Evolutionary conservation across 1,140 invertebrate genomes (phyloP).

Genomic region (Papilio glaucus): DNA sequence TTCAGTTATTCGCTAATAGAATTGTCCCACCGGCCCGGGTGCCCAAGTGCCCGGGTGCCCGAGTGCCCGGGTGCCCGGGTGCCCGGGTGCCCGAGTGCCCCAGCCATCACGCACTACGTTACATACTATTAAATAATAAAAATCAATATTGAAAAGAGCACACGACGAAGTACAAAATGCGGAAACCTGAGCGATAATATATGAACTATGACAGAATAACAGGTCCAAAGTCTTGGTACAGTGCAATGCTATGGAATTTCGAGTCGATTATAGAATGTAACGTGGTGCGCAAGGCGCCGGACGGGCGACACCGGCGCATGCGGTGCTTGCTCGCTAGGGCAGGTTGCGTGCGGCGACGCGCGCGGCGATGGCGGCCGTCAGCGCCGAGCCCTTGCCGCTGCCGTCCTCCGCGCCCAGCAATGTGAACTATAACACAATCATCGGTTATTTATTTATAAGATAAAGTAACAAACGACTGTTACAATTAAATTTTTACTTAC

Average conservation of each 20-base stretch:
- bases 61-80: background rate
- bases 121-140: too few species aligned
- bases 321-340: slow-evolving; percentile 31
- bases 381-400: slow-evolving; percentile 96
- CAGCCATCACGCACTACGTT: too few species aligned
- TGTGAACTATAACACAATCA: slow-evolving; percentile 88
- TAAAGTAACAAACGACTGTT: background rate
- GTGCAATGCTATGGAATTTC: background rate
- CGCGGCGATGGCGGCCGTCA: slow-evolving; percentile 95
- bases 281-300: background rate
- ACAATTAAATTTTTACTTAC: slow-evolving; percentile 66
- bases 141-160: too few species aligned
- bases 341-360: slow-evolving; percentile 55
- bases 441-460: background rate
- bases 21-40: background rate
- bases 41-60: background rate
- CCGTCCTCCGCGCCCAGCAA: slow-evolving; percentile 97
- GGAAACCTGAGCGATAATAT: too few species aligned
- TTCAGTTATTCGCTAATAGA: background rate
- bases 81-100: background rate
- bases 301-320: background rate
- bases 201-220: too few species aligned
- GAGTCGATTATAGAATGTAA: background rate
- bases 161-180: too few species aligned
- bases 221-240: too few species aligned